Evolutionary conservation across 2,113 vertebrate genomes (phyloP).

Genomic region (Paramormyrops kingsleyae): DNA sequence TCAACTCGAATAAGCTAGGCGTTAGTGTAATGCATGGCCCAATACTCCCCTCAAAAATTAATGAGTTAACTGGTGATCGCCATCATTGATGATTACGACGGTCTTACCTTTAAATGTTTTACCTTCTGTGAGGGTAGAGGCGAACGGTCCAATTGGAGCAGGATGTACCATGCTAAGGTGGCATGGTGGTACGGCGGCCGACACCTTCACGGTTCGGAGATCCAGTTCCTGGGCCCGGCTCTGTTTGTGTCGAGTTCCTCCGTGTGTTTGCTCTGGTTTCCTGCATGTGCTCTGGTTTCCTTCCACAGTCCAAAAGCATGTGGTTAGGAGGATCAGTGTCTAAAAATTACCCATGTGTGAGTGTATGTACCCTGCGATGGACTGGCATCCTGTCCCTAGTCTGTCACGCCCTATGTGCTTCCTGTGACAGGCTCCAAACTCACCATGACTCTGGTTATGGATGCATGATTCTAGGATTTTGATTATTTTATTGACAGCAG

Average conservation of each 20-base stretch:
- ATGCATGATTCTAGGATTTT: neutral
- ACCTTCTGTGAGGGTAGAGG: neutral
- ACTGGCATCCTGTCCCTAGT: neutral
- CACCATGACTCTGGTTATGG: neutral
- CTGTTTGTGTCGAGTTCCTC: neutral
- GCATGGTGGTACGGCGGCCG: neutral
- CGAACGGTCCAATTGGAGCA: neutral
- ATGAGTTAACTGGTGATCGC: neutral
- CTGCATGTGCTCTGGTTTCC: neutral
- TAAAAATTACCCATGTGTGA: neutral
- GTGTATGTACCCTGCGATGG: neutral
- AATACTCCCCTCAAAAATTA: neutral
- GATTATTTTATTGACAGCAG: neutral
- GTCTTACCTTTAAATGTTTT: neutral
- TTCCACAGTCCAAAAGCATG: neutral
- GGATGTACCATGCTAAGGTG: neutral
- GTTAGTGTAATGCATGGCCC: neutral
- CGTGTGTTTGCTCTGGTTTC: neutral
- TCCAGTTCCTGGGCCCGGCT: neutral
- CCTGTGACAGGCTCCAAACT: neutral
- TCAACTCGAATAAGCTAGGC: neutral
- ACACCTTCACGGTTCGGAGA: neutral
- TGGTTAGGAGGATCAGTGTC: neutral
- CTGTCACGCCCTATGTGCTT: neutral
- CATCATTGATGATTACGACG: neutral